These are phyloP conservation scores for Argyresthia albistria DNA, from an alignment of 2,888 invertebrate genomes.

Conservation along the genomic window DNA sequence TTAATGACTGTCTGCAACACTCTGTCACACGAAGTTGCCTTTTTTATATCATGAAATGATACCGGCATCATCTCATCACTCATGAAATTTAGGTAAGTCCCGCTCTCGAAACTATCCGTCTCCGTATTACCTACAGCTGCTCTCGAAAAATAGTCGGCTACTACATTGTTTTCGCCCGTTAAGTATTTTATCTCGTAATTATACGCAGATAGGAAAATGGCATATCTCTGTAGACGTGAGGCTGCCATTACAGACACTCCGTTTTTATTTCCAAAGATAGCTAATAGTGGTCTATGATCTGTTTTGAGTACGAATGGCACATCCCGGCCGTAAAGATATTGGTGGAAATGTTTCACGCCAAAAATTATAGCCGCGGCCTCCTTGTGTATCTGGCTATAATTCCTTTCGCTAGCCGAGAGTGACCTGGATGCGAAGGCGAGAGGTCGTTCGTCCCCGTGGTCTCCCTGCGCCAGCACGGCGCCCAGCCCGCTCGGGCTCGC, in stretches of 20 bases:
- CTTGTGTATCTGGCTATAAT: slow-evolving; percentile 18
- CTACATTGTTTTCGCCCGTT: too few relatives aligned
- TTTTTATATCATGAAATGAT: too few relatives aligned
- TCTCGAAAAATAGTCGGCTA: too few relatives aligned
- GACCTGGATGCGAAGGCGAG: slow-evolving; percentile 13
- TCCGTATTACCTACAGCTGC: too few relatives aligned
- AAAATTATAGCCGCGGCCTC: slow-evolving; percentile 20
- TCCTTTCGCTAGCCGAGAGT: slow-evolving; percentile 12
- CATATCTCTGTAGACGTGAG: slow-evolving; percentile 15
- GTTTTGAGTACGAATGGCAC: slow-evolving; percentile 13
- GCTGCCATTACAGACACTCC: slow-evolving; percentile 20
- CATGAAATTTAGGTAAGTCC: too few relatives aligned
- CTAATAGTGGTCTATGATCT: slow-evolving; percentile 17
- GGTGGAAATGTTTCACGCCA: slow-evolving; percentile 15
- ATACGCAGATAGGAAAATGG: too few relatives aligned
- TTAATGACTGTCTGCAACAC: too few relatives aligned
- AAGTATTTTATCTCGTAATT: too few relatives aligned
- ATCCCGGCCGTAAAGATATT: slow-evolving; percentile 17
- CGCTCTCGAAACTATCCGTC: too few relatives aligned
- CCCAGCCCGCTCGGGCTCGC: neutral
- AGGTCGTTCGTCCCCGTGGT: neutral
- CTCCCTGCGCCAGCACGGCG: neutral
- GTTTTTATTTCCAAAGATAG: slow-evolving; percentile 17
- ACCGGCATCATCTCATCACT: too few relatives aligned
- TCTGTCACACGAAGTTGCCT: too few relatives aligned